Conservation (phyloP, 2,888 invertebrate genomes). For the Stenotaenia linearis region DNA sequence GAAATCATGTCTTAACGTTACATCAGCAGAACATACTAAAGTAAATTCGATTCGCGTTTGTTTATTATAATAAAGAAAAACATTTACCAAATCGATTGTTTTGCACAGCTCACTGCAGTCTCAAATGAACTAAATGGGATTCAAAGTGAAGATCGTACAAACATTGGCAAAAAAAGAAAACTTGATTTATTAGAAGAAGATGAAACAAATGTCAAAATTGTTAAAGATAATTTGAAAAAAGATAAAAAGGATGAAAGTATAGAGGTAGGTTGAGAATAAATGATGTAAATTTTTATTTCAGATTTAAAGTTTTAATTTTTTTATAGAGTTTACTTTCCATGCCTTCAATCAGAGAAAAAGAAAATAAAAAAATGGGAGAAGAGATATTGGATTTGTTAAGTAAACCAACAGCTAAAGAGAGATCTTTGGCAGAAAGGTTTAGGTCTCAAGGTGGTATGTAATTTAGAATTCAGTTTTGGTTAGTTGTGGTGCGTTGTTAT, state of each 20-base stretch:
- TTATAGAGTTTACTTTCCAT: slow-evolving; percentile 73
- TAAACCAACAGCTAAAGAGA: slow-evolving; percentile 93
- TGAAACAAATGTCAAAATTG: slow-evolving; percentile 26
- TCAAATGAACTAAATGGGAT: slow-evolving; percentile 32
- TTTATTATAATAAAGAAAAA: neutral
- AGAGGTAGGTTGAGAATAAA: neutral
- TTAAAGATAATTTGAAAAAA: slow-evolving; percentile 24
- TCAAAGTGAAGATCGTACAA: neutral
- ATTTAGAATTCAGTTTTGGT: neutral
- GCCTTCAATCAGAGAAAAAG: slow-evolving; percentile 91
- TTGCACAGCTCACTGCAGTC: slow-evolving; percentile 24
- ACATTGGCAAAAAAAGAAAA: slow-evolving; percentile 31
- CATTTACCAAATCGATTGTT: neutral
- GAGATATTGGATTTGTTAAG: slow-evolving; percentile 90
- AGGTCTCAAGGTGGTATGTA: slow-evolving; percentile 78
- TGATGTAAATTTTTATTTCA: neutral
- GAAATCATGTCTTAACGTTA: slow-evolving; percentile 50
- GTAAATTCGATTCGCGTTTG: neutral
- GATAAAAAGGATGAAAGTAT: slow-evolving; percentile 33
- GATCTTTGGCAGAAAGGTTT: slow-evolving; percentile 89
- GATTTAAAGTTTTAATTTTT: neutral
- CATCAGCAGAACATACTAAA: slow-evolving; percentile 56
- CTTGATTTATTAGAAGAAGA: slow-evolving; percentile 13
- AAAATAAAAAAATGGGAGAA: slow-evolving; percentile 89
- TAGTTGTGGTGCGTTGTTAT: no score